Conservation (phyloP, 2,888 invertebrate species). For the Xestobium rufovillosum region DNA sequence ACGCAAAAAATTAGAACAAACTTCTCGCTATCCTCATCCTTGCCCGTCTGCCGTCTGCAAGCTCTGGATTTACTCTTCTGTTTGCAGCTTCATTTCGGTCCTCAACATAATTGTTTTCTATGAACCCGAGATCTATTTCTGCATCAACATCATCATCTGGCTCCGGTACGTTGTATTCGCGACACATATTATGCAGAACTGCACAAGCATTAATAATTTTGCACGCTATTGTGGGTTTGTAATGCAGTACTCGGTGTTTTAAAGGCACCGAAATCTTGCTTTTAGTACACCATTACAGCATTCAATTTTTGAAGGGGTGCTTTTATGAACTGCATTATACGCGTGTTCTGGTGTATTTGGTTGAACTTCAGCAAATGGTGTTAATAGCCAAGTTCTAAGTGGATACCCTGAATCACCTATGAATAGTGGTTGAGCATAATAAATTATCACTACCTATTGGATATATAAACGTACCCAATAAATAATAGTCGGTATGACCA, state of each 20-base stretch:
- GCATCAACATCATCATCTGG: constrained; percentile 1
- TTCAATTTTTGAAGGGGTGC: constrained; percentile 16
- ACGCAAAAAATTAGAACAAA: no score
- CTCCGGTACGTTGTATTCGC: neutral
- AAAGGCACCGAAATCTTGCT: constrained; percentile 22
- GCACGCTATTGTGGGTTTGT: no score
- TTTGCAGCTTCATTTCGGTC: constrained; percentile 2
- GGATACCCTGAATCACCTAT: no score
- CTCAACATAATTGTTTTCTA: no score
- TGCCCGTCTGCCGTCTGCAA: constrained; percentile 8
- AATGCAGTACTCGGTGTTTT: constrained; percentile 23
- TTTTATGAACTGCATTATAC: constrained; percentile 17
- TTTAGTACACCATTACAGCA: constrained; percentile 21
- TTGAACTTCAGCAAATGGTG: no score
- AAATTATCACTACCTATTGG: no score
- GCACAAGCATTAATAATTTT: constrained; percentile 21
- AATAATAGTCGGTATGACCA: no score
- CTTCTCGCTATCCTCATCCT: constrained; percentile 8
- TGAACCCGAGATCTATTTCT: no score
- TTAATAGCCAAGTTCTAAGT: no score
- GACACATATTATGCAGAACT: constrained; percentile 19
- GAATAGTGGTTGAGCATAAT: no score
- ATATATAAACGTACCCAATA: no score
- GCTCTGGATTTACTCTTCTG: constrained; percentile 9
- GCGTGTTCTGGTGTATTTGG: no score